phyloP scores from a whole-genome alignment of 1,140 invertebrate genomes.

The Anagrus nilaparvatae region DNA sequence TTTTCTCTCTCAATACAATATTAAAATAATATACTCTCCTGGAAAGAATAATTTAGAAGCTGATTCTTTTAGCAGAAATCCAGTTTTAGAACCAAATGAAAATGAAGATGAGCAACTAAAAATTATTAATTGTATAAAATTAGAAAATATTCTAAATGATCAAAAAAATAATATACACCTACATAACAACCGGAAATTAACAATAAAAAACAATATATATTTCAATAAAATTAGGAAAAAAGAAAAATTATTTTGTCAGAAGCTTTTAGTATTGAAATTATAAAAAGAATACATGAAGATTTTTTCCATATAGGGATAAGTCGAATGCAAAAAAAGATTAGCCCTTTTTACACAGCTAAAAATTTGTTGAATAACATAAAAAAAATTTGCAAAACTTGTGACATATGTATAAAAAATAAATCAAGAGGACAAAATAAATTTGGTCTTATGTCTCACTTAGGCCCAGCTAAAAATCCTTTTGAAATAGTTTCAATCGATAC shows the following conservation, averaged over 20 bases:
- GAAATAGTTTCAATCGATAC: constrained; percentile 35
- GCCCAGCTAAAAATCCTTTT: constrained; percentile 17
- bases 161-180: neutral
- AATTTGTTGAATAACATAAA: constrained; percentile 12
- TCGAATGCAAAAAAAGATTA: constrained; percentile 13
- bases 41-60: constrained; percentile 15
- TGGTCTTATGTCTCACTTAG: constrained; percentile 20
- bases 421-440: constrained; percentile 12
- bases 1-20: constrained; percentile 1
- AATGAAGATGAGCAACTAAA: constrained; percentile 4
- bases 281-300: too few relatives aligned
- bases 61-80: constrained; percentile 9
- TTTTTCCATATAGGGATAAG: too few relatives aligned
- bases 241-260: too few relatives aligned
- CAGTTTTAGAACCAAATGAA: constrained; percentile 3
- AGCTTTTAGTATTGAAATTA: too few relatives aligned
- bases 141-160: neutral
- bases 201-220: neutral
- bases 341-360: constrained; percentile 10
- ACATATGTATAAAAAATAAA: constrained; percentile 18
- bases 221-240: neutral
- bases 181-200: neutral
- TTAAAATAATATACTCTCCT: constrained; percentile 12
- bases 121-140: constrained; percentile 3
- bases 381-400: constrained; percentile 9